Evolutionary conservation across 2,113 vertebrate species (phyloP).

Genomic region (Crotophaga sulcirostris): DNA sequence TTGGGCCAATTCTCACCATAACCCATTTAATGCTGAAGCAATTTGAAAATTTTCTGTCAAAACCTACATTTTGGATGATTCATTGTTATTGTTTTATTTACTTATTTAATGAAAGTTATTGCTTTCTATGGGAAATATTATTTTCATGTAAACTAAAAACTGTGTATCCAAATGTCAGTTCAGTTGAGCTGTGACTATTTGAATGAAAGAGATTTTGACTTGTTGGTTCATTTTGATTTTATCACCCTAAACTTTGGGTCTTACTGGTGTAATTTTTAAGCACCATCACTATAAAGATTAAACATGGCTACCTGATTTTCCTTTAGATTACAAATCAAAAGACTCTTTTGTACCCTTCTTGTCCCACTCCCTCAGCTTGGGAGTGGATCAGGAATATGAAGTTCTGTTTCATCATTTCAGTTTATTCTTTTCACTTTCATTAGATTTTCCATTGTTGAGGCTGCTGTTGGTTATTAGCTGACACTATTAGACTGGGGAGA

Average conservation of each 20-base stretch:
- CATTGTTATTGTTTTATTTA: not conserved
- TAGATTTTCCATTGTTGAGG: not conserved
- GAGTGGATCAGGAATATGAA: not conserved
- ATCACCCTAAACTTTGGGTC: not conserved
- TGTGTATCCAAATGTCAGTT: not conserved
- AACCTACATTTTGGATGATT: not conserved
- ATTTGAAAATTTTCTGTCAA: not conserved
- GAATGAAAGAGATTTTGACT: not conserved
- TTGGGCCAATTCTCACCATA: not conserved
- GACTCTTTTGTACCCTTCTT: not conserved
- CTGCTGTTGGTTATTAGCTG: not conserved
- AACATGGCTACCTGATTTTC: not conserved
- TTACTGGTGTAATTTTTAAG: not conserved
- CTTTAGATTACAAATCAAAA: not conserved
- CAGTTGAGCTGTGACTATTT: not conserved
- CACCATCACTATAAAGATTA: not conserved
- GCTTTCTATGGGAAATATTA: not conserved
- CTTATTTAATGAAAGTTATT: not conserved
- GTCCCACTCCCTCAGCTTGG: not conserved
- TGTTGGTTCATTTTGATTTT: not conserved
- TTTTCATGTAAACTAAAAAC: not conserved
- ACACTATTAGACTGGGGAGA: not conserved
- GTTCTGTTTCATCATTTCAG: not conserved
- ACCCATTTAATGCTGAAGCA: not conserved
- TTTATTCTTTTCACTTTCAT: not conserved